Evolutionary conservation across 1,140 invertebrate species (phyloP).

Genomic region (Colletes gigas): DNA sequence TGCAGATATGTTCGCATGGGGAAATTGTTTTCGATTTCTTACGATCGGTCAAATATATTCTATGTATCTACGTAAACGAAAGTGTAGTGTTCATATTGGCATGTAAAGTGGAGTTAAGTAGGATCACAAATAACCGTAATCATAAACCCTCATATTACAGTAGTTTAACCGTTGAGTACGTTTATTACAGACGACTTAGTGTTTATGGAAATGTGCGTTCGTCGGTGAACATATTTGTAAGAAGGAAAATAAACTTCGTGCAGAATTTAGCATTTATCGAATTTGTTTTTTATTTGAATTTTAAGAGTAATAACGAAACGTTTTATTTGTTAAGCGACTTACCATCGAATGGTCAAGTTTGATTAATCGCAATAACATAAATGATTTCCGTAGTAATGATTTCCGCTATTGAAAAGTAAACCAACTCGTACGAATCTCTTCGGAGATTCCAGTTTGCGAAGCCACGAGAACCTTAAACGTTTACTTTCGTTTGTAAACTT

Average conservation of each 20-base stretch:
- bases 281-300: neutral
- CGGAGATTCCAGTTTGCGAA: neutral
- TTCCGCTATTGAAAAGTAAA: neutral
- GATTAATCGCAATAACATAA: neutral
- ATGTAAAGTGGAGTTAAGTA: slow-evolving; percentile 53
- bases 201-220: slow-evolving; percentile 28
- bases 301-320: neutral
- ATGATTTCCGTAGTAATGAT: neutral
- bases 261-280: neutral
- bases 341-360: too few relatives aligned
- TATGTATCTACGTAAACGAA: slow-evolving; percentile 10
- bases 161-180: slow-evolving; percentile 23
- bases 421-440: neutral
- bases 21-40: neutral
- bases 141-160: slow-evolving; percentile 43
- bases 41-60: neutral
- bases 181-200: slow-evolving; percentile 42
- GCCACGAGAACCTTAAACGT: slow-evolving; percentile 34
- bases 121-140: slow-evolving; percentile 48
- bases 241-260: slow-evolving; percentile 15
- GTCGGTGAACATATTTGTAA: slow-evolving; percentile 23
- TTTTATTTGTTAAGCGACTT: too few relatives aligned
- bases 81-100: slow-evolving; percentile 46
- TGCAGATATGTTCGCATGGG: neutral
- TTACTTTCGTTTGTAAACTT: slow-evolving; percentile 59